Percentiles rank a stretch among this genome's conserved stretches.
Conservation (phyloP, 2,888 invertebrate species). For the Zygaena filipendulae region DNA sequence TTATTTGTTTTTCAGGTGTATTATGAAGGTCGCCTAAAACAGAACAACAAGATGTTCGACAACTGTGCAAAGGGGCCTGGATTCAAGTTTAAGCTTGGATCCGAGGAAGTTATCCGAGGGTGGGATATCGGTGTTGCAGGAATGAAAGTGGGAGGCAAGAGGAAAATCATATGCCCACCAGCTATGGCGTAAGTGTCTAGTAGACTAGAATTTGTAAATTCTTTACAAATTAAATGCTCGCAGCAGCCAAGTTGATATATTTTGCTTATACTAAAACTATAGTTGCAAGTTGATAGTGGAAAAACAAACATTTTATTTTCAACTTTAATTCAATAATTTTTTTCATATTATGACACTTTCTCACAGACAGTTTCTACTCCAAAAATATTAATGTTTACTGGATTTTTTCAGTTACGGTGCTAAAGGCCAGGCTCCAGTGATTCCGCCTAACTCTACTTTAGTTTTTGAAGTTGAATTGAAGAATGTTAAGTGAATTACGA, state of each 20-base stretch:
- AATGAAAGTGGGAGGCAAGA: slow-evolving; percentile 95
- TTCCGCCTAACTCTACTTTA: slow-evolving; percentile 89
- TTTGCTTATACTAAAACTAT: background rate
- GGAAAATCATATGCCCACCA: slow-evolving; percentile 86
- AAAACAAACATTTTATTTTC: too few relatives aligned
- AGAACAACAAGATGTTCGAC: slow-evolving; percentile 90
- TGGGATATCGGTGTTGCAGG: slow-evolving; percentile 92
- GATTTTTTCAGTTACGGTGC: slow-evolving; percentile 71
- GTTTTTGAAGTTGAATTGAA: slow-evolving; percentile 92
- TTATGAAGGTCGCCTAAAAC: slow-evolving; percentile 85
- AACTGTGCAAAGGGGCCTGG: slow-evolving; percentile 79
- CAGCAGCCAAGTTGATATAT: background rate
- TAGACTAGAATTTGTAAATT: too few relatives aligned
- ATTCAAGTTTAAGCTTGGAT: slow-evolving; percentile 86
- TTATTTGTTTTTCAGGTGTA: slow-evolving; percentile 69
- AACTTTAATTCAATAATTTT: too few relatives aligned
- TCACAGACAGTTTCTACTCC: too few relatives aligned
- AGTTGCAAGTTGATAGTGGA: too few relatives aligned
- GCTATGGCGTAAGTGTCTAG: slow-evolving; percentile 89
- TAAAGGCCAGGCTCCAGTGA: slow-evolving; percentile 84
- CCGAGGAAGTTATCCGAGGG: slow-evolving; percentile 88
- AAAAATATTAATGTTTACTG: background rate
- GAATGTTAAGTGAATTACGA: slow-evolving; percentile 73
- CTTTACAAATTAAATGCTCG: too few relatives aligned
- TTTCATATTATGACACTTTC: too few relatives aligned